phyloP scores from a whole-genome alignment of 2,888 invertebrate genomes.

The Melikaiella ostensackeni region DNA sequence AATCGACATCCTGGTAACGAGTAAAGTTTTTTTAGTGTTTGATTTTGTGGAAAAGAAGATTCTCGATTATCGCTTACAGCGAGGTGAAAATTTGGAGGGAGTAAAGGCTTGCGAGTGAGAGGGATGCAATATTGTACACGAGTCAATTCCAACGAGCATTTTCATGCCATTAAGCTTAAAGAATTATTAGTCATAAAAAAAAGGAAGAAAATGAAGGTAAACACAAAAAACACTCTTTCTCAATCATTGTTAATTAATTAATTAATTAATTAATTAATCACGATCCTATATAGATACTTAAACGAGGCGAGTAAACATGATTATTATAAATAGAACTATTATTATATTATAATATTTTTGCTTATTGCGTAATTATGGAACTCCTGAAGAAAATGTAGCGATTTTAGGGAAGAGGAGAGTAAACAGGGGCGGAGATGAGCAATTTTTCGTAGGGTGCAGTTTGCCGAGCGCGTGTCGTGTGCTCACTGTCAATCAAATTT shows the following conservation, averaged over 20 bases:
- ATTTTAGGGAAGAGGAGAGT: conserved; percentile 58
- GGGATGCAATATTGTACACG: conserved; percentile 70
- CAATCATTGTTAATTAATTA: conserved; percentile 74
- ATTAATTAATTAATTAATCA: conserved; percentile 64
- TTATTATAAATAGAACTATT: conserved; percentile 71
- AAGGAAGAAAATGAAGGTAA: conserved; percentile 39
- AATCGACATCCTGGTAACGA: not conserved
- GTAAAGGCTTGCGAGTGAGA: not conserved
- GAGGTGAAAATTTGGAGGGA: not conserved
- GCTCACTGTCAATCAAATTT: conserved; percentile 63
- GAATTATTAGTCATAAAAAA: conserved; percentile 68
- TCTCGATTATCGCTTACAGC: conserved; percentile 27
- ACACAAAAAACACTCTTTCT: conserved; percentile 64
- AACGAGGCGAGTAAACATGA: conserved; percentile 66
- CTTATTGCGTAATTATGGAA: conserved; percentile 74
- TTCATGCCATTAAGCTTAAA: conserved; percentile 77
- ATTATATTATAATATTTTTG: conserved; percentile 77
- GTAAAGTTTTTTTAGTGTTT: not conserved
- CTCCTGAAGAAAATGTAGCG: conserved; percentile 69
- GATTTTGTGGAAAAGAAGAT: not conserved
- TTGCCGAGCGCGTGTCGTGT: conserved; percentile 55
- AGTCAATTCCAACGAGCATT: conserved; percentile 77
- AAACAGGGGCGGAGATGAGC: conserved; percentile 47
- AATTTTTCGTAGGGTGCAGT: conserved; percentile 48
- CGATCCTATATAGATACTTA: conserved; percentile 72